Evolutionary conservation across 2,888 invertebrate species (phyloP).

Genomic region (Tetranychus piercei): DNA sequence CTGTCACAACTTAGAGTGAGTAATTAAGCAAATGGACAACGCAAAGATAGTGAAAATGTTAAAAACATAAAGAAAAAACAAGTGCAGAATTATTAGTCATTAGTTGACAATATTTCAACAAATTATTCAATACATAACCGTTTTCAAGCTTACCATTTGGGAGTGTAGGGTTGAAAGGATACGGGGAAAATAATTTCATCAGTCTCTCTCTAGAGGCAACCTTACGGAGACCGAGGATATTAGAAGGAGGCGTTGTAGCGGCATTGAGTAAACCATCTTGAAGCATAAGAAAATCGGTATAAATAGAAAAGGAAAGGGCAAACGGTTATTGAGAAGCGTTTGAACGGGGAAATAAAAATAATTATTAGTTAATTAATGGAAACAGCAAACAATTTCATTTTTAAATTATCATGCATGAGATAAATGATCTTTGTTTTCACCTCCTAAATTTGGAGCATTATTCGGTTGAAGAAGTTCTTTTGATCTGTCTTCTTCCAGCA

Average conservation of each 20-base stretch:
- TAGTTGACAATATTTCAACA: too few relatives aligned
- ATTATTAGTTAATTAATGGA: background rate
- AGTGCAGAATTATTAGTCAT: too few relatives aligned
- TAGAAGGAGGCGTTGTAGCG: conserved; percentile 9
- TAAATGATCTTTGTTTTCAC: background rate
- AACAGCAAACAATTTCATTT: background rate
- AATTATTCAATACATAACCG: too few relatives aligned
- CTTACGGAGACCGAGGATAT: conserved; percentile 3
- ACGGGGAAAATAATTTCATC: conserved; percentile 22
- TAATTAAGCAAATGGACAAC: background rate
- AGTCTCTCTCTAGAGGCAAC: conserved; percentile 25
- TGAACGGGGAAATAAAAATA: background rate
- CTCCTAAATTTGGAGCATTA: background rate
- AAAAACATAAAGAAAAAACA: background rate
- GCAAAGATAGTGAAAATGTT: background rate
- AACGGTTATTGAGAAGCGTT: background rate
- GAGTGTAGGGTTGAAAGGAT: conserved; percentile 17
- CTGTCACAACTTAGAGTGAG: background rate
- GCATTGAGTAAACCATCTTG: conserved; percentile 6
- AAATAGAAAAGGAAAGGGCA: background rate
- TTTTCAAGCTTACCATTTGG: background rate
- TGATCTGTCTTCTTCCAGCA: conserved; percentile 35
- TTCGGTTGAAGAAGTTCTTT: background rate
- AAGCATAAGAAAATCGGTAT: background rate
- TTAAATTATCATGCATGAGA: background rate